phyloP scores from a whole-genome alignment of 2,797 vertebrate species.

The Chaetodon trifasciatus region DNA sequence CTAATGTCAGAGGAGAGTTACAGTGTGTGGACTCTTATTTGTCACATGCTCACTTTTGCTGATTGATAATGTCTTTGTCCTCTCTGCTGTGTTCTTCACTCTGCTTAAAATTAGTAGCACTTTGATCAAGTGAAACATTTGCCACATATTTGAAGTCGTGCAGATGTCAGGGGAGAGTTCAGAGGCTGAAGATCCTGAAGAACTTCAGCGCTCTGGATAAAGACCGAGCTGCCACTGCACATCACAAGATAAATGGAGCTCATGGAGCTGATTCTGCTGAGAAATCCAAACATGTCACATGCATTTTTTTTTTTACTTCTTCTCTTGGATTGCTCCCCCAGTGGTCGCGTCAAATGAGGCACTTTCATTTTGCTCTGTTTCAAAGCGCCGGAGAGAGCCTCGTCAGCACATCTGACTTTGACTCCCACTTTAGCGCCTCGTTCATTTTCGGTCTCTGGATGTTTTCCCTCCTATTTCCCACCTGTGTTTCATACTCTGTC shows the following conservation, averaged over 20 bases:
- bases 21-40: not conserved
- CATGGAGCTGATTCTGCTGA: conserved; percentile 29
- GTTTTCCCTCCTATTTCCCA: conserved; percentile 15
- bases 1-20: conserved; percentile 12
- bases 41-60: not conserved
- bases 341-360: conserved; percentile 32
- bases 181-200: conserved; percentile 16
- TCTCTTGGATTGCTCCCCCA: conserved; percentile 12
- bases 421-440: conserved; percentile 6
- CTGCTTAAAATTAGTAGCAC: too few species aligned
- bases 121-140: not conserved
- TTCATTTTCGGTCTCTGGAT: conserved; percentile 30
- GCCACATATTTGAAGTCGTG: not conserved
- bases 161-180: not conserved
- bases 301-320: conserved; percentile 8
- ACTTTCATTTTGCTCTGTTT: conserved; percentile 35
- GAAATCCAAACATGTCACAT: conserved; percentile 13
- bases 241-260: conserved; percentile 30
- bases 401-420: conserved; percentile 49
- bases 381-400: conserved; percentile 39
- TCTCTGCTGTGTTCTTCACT: not conserved
- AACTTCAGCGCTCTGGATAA: not conserved
- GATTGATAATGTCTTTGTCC: not conserved
- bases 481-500: conserved; percentile 7
- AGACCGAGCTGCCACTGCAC: not conserved